phyloP scores from a whole-genome alignment of 2,888 invertebrate genomes.

The Ommatoiulus sabulosus region DNA sequence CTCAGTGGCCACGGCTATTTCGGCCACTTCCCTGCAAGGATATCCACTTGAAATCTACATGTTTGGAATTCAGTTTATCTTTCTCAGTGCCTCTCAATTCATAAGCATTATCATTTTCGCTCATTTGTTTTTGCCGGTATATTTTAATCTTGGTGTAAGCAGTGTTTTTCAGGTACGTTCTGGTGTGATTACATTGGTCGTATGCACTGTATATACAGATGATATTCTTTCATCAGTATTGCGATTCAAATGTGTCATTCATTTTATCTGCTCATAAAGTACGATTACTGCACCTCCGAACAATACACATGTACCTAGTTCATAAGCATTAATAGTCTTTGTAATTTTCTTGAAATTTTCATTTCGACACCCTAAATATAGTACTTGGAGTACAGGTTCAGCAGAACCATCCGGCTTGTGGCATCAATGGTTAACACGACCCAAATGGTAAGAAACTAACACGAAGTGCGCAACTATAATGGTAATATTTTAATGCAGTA shows the following conservation, averaged over 20 bases:
- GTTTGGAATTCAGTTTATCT: constrained; percentile 41
- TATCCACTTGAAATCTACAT: constrained; percentile 53
- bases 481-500: too few species aligned
- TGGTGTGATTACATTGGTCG: too few species aligned
- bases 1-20: constrained; percentile 45
- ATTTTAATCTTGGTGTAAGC: constrained; percentile 42
- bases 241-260: too few species aligned
- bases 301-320: too few species aligned
- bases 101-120: neutral
- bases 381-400: constrained; percentile 55
- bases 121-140: constrained; percentile 49
- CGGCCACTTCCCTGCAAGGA: constrained; percentile 45
- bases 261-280: too few species aligned
- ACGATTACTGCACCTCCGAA: too few species aligned
- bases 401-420: neutral
- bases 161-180: constrained; percentile 50
- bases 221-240: too few species aligned
- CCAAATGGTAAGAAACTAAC: constrained; percentile 49
- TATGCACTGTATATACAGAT: too few species aligned
- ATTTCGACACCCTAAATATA: neutral
- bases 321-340: too few species aligned
- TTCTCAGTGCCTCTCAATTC: neutral
- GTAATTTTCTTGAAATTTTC: too few species aligned
- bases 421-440: constrained; percentile 24
- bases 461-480: too few species aligned